Percentiles rank a stretch among this genome's conserved stretches.
Conservation (phyloP, 2,113 vertebrate species). For the Chloropsis cyanopogon region DNA sequence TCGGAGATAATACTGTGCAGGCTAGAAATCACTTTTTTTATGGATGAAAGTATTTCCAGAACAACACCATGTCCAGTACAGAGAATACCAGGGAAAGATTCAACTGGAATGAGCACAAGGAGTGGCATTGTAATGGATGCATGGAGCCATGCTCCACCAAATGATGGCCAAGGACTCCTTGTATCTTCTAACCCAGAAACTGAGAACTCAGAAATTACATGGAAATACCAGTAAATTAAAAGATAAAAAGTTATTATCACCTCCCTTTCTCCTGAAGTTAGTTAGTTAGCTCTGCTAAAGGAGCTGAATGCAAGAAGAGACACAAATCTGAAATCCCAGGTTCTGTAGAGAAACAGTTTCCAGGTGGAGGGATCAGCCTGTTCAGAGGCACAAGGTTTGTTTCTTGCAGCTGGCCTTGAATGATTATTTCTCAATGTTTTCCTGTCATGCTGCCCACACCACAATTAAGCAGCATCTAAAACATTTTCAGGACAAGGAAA, state of each 20-base stretch:
- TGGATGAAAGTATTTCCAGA: neutral
- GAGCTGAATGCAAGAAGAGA: neutral
- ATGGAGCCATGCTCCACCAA: neutral
- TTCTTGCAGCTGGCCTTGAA: neutral
- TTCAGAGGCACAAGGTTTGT: neutral
- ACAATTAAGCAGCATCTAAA: neutral
- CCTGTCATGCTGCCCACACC: neutral
- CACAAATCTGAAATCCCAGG: neutral
- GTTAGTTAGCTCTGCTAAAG: neutral
- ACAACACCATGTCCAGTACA: neutral
- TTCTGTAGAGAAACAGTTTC: neutral
- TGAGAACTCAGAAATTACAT: neutral
- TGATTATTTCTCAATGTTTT: neutral
- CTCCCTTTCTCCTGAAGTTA: neutral
- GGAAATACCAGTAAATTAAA: neutral
- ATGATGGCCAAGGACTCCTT: neutral
- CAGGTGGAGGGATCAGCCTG: constrained; percentile 12
- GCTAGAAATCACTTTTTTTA: neutral
- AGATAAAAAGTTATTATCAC: neutral
- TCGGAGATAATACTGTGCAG: neutral
- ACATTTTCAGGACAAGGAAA: neutral
- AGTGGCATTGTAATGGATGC: neutral
- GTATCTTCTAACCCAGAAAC: neutral
- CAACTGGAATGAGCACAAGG: neutral
- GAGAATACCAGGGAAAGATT: neutral